Percentiles rank a stretch among this genome's conserved stretches.
Evolutionary conservation across 2,797 vertebrate species (phyloP).

Genomic region (Botia kubotai): DNA sequence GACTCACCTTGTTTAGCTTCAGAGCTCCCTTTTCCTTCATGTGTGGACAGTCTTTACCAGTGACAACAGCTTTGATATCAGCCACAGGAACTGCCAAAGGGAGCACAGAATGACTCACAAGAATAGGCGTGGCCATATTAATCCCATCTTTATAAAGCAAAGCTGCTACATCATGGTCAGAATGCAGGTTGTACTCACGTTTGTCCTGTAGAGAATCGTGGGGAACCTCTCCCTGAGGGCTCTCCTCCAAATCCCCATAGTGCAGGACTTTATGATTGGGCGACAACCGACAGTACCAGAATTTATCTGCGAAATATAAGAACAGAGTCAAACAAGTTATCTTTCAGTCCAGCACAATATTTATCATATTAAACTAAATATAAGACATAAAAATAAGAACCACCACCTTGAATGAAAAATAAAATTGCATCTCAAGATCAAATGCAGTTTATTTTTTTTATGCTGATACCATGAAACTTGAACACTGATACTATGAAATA

Average conservation of each 20-base stretch:
- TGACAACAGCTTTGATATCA: constrained; percentile 99
- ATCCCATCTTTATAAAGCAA: neutral
- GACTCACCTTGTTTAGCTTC: constrained; percentile 91
- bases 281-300: constrained; percentile 98
- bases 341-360: neutral
- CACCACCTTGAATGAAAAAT: neutral
- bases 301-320: constrained; percentile 86
- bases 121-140: neutral
- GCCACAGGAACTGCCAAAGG: constrained; percentile 91
- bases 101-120: neutral
- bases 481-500: neutral
- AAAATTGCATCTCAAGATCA: neutral
- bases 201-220: constrained; percentile 98
- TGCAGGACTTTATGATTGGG: constrained; percentile 99
- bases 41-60: constrained; percentile 98
- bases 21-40: constrained; percentile 99
- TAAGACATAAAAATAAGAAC: neutral
- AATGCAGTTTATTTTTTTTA: too few relatives aligned
- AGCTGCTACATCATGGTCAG: neutral
- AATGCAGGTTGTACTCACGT: constrained; percentile 79
- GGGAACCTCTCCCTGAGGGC: constrained; percentile 94
- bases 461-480: too few relatives aligned
- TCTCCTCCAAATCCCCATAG: constrained; percentile 97
- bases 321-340: neutral
- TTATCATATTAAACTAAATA: neutral